These are phyloP conservation scores for Cataglyphis altisquamis DNA, from an alignment of 2,888 invertebrate species.

Conservation along the genomic window DNA sequence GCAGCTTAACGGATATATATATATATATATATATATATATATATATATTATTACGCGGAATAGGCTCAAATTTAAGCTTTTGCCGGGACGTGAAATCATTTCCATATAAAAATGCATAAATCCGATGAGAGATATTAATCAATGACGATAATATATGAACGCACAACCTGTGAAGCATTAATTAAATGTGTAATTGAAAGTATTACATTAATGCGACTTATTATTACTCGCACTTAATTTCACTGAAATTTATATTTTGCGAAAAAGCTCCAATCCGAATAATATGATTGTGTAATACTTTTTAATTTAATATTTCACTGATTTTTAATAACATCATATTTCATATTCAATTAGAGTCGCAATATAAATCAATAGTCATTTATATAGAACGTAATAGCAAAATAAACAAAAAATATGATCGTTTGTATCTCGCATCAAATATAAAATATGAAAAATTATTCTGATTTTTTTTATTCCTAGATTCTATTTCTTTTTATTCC, in stretches of 20 bases:
- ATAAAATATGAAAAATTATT: neutral
- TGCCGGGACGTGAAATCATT: constrained; percentile 20
- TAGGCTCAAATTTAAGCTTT: constrained; percentile 58
- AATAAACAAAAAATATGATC: neutral
- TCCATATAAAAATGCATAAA: constrained; percentile 26
- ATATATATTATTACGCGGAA: constrained; percentile 29
- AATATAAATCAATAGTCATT: constrained; percentile 1
- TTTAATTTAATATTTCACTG: neutral
- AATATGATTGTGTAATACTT: neutral
- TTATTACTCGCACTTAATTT: neutral
- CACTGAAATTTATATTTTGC: neutral
- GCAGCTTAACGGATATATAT: constrained; percentile 14
- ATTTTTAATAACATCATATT: neutral
- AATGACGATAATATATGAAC: constrained; percentile 12
- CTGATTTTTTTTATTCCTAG: neutral
- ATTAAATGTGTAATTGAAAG: constrained; percentile 8
- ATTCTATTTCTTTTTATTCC: neutral
- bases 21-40: constrained; percentile 24
- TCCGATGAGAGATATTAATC: constrained; percentile 30
- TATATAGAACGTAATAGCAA: neutral
- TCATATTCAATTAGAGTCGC: neutral
- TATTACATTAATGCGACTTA: constrained; percentile 6
- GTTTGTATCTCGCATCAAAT: neutral
- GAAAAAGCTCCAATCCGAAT: neutral
- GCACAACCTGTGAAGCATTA: neutral